A percentile compares a stretch with the other conserved stretches of the same genome.
Evolutionary conservation across 1,140 invertebrate genomes (phyloP).

Genomic region (Drosophila albomicans): DNA sequence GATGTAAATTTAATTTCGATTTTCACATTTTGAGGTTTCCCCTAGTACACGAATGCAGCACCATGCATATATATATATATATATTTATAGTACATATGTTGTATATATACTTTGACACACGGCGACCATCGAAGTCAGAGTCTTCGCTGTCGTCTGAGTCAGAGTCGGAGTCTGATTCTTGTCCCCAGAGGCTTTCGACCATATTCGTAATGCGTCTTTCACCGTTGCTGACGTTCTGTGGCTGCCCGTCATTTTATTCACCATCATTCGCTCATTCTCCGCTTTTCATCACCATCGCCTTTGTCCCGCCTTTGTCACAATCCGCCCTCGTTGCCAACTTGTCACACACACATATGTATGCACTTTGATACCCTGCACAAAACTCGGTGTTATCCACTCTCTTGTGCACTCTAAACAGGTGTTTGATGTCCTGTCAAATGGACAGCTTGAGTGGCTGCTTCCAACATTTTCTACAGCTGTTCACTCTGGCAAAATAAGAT

Average conservation of each 20-base stretch:
- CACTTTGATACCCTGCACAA: slow-evolving; percentile 33
- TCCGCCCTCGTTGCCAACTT: slow-evolving; percentile 28
- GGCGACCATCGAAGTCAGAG: not conserved
- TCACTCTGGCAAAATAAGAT: no score
- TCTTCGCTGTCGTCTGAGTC: not conserved
- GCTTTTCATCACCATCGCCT: slow-evolving; percentile 48
- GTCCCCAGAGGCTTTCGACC: slow-evolving; percentile 62
- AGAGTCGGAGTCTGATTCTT: not conserved
- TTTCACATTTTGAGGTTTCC: slow-evolving; percentile 79
- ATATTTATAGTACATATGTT: not conserved
- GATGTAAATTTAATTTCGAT: slow-evolving; percentile 81
- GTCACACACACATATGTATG: slow-evolving; percentile 30
- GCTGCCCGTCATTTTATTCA: slow-evolving; percentile 3
- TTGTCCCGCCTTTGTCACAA: slow-evolving; percentile 30
- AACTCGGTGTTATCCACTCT: not conserved
- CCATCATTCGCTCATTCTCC: slow-evolving; percentile 33
- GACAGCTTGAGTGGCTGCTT: no score
- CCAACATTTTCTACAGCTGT: no score
- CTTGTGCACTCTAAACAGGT: not conserved
- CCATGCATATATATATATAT: not conserved
- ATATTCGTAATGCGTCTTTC: slow-evolving; percentile 75
- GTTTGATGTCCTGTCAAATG: no score
- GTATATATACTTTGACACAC: slow-evolving; percentile 1
- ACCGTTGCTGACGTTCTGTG: slow-evolving; percentile 39
- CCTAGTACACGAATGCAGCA: not conserved